Percentiles rank a stretch among this genome's conserved stretches.
phyloP scores from a whole-genome alignment of 92 coral and sea anemone genomes.

The Bergia sp. region DNA sequence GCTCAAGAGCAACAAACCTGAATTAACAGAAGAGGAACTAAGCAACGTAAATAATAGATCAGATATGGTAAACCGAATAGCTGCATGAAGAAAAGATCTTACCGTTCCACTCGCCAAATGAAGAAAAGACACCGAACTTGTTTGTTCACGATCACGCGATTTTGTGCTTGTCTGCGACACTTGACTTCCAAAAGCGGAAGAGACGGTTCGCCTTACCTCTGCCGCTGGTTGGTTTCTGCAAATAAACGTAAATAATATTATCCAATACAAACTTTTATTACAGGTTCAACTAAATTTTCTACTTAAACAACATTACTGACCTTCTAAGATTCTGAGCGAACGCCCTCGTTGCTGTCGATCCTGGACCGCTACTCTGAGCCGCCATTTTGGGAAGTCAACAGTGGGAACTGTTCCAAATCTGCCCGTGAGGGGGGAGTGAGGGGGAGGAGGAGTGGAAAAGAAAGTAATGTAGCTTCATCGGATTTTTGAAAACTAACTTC shows the following conservation, averaged over 20 bases:
- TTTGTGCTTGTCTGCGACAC: slow-evolving; percentile 55
- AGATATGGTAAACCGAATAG: neutral
- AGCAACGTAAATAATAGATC: neutral
- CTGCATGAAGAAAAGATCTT: neutral
- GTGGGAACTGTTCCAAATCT: neutral
- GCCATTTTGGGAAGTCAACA: slow-evolving; percentile 78
- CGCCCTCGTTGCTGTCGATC: slow-evolving; percentile 85
- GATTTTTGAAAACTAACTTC: too few species aligned
- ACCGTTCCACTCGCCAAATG: slow-evolving; percentile 90
- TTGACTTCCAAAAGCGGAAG: slow-evolving; percentile 74
- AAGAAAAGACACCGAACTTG: slow-evolving; percentile 69
- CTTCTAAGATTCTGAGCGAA: slow-evolving; percentile 96
- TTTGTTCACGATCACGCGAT: slow-evolving; percentile 58
- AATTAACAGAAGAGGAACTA: neutral
- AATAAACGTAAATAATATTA: neutral
- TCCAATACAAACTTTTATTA: too few species aligned
- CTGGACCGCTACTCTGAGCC: slow-evolving; percentile 84
- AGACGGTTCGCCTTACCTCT: slow-evolving; percentile 80
- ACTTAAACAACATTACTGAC: slow-evolving; percentile 54
- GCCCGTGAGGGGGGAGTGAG: too few species aligned
- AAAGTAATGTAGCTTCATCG: too few species aligned
- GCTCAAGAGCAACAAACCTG: neutral
- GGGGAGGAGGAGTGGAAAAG: too few species aligned
- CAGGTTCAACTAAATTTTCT: neutral
- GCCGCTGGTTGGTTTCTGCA: slow-evolving; percentile 75